These are phyloP conservation scores for Brachionus asplanchnoidis DNA, from an alignment of 1,140 invertebrate genomes.

Conservation along the genomic window DNA sequence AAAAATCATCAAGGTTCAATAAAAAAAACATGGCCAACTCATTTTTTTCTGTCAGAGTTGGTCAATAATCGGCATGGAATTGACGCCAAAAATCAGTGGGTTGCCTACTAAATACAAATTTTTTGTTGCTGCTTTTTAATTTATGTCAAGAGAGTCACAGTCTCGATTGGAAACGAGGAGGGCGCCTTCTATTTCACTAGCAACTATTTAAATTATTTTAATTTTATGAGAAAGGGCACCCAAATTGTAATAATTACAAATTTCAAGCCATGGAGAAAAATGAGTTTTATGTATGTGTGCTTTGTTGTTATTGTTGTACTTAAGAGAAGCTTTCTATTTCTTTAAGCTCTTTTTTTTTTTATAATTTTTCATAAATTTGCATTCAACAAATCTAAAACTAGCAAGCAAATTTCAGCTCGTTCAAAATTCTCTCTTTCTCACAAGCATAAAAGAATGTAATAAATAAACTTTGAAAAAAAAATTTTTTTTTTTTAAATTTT, in stretches of 20 bases:
- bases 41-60: neutral
- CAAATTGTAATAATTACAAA: neutral
- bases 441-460: conserved; percentile 20
- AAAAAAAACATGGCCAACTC: neutral
- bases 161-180: neutral
- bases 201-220: neutral
- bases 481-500: neutral
- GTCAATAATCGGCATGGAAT: neutral
- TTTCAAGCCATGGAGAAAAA: neutral
- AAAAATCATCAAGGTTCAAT: neutral
- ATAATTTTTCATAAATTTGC: conserved; percentile 33
- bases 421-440: neutral
- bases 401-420: neutral
- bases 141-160: neutral
- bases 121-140: no score
- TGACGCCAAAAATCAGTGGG: neutral
- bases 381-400: neutral
- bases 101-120: neutral
- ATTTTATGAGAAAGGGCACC: neutral
- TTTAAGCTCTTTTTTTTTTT: neutral
- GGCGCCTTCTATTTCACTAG: neutral
- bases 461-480: neutral
- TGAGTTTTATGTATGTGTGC: neutral
- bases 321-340: conserved; percentile 5
- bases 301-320: conserved; percentile 22